phyloP scores from a whole-genome alignment of 2,113 vertebrate species.

The Chaetops frenatus region DNA sequence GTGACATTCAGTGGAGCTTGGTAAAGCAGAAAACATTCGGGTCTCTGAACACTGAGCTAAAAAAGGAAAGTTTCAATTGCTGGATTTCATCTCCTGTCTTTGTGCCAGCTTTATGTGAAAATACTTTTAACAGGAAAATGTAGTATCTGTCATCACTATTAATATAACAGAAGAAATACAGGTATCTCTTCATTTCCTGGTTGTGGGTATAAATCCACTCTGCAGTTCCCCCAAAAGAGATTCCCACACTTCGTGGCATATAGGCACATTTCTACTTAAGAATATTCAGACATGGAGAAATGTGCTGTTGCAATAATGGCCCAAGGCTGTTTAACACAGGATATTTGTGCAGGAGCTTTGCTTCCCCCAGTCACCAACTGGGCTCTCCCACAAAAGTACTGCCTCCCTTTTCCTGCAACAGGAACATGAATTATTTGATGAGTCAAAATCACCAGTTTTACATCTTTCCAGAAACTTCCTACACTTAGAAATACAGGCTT shows the following conservation, averaged over 20 bases:
- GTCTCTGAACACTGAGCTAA: neutral
- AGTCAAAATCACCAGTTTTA: neutral
- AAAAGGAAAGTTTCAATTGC: neutral
- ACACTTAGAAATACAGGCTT: neutral
- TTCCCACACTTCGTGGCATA: neutral
- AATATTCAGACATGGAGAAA: neutral
- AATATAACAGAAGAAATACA: neutral
- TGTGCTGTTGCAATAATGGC: neutral
- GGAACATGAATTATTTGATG: neutral
- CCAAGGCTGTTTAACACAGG: rapidly evolving
- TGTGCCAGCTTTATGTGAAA: neutral
- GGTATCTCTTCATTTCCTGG: neutral
- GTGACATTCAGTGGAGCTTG: neutral
- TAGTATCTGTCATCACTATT: neutral
- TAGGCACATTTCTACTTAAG: neutral
- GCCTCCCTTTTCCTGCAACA: neutral
- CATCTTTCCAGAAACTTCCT: neutral
- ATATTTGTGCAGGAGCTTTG: neutral
- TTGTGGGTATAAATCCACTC: neutral
- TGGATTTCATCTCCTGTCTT: neutral
- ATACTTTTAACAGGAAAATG: neutral
- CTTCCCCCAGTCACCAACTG: neutral
- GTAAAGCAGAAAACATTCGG: neutral
- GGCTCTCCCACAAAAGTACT: neutral
- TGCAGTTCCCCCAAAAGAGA: neutral